phyloP scores from a whole-genome alignment of 2,113 vertebrate genomes.

The Prietella phreatophila region DNA sequence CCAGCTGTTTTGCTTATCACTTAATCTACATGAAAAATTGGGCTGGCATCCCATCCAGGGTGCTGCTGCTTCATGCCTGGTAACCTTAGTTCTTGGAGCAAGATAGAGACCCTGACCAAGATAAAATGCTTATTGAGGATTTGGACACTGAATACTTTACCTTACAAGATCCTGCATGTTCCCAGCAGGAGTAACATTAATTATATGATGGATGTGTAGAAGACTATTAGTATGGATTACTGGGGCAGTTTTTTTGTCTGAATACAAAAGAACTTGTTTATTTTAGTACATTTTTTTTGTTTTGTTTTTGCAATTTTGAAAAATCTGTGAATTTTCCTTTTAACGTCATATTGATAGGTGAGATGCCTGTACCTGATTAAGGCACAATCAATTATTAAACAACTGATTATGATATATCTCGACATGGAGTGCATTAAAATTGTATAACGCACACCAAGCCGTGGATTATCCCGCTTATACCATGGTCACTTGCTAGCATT shows the following conservation, averaged over 20 bases:
- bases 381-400: background rate
- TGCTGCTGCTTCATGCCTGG: background rate
- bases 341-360: background rate
- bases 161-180: background rate
- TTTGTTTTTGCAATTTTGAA: background rate
- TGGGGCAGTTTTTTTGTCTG: background rate
- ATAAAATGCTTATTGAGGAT: background rate
- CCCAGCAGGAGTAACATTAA: background rate
- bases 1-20: background rate
- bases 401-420: background rate
- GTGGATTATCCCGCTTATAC: no score
- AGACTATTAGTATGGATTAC: background rate
- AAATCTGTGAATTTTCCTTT: background rate
- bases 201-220: background rate
- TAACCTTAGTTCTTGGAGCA: background rate
- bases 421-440: no score
- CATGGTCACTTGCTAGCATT: no score
- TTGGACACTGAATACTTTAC: background rate
- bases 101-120: slow-evolving; percentile 39
- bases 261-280: background rate
- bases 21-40: background rate
- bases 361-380: background rate
- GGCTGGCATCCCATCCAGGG: no score
- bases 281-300: background rate
- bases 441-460: no score